These are phyloP conservation scores for Erynnis tages DNA, from an alignment of 2,888 invertebrate species.

Conservation along the genomic window DNA sequence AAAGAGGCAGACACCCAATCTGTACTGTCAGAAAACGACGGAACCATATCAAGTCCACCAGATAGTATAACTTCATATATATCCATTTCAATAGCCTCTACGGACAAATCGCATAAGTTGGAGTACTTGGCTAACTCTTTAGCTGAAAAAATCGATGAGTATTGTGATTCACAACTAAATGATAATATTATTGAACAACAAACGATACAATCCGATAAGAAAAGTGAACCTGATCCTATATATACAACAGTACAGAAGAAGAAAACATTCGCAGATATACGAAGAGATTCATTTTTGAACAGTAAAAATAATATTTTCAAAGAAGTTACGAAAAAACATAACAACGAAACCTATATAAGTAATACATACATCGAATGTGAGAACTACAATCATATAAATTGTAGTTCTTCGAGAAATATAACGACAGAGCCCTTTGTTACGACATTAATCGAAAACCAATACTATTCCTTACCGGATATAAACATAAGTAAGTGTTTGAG, in stretches of 20 bases:
- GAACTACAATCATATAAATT: conserved; percentile 61
- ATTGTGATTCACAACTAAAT: conserved; percentile 73
- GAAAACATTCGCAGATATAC: conserved; percentile 80
- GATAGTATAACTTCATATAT: conserved; percentile 79
- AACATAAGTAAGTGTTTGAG: conserved; percentile 85
- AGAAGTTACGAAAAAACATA: conserved; percentile 55
- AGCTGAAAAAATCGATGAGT: conserved; percentile 78
- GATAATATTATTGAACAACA: conserved; percentile 55
- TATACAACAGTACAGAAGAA: conserved; percentile 74
- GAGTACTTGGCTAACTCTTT: conserved; percentile 76
- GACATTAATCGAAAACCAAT: conserved; percentile 84
- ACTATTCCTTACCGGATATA: conserved; percentile 86
- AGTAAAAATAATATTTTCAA: conserved; percentile 63
- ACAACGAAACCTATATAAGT: conserved; percentile 64
- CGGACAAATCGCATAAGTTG: conserved; percentile 72
- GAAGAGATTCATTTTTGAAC: conserved; percentile 57
- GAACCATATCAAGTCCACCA: conserved; percentile 70
- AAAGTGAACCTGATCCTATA: conserved; percentile 60
- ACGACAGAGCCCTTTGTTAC: conserved; percentile 76
- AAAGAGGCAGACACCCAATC: conserved; percentile 59
- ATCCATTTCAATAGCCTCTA: conserved; percentile 74
- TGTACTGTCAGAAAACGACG: conserved; percentile 73
- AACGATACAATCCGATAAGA: conserved; percentile 50
- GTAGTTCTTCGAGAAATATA: conserved; percentile 69
- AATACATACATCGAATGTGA: conserved; percentile 69